Percentiles rank a stretch among this genome's conserved stretches.
Conservation (phyloP, 2,113 vertebrate genomes). For the Caranx melampygus region DNA sequence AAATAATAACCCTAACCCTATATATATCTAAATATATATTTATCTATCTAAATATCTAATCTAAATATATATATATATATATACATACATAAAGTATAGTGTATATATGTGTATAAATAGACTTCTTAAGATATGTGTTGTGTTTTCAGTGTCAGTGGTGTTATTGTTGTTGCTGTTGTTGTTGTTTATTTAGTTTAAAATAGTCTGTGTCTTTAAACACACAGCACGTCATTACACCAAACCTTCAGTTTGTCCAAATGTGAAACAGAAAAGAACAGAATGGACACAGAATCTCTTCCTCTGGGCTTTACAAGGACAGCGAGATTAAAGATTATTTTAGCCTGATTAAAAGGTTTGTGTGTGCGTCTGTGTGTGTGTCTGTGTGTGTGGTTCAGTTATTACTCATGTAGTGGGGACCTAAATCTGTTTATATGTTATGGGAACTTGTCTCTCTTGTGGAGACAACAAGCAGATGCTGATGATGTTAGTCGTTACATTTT, state of each 20-base stretch:
- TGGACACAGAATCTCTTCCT: not conserved
- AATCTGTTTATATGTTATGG: too few species aligned
- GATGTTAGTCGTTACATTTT: too few species aligned
- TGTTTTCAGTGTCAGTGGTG: not conserved
- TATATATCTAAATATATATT: too few species aligned
- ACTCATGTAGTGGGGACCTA: too few species aligned
- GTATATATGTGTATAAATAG: not conserved
- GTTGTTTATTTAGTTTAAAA: not conserved
- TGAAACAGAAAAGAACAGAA: not conserved
- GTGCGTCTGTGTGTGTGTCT: too few species aligned
- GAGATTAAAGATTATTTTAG: constrained; percentile 39
- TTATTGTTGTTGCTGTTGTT: not conserved
- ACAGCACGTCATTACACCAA: not conserved
- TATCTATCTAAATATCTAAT: too few species aligned
- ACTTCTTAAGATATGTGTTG: not conserved
- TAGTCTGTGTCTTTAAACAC: not conserved
- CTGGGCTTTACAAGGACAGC: constrained; percentile 14
- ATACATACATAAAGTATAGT: not conserved
- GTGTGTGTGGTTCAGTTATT: not conserved
- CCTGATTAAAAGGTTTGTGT: constrained; percentile 20
- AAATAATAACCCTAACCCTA: too few species aligned
- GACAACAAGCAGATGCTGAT: too few species aligned
- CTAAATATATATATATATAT: too few species aligned
- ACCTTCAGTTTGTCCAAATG: not conserved
- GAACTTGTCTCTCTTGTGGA: too few species aligned